Base-by-base conservation (phyloP, 2,113 vertebrate species). In the Prunella himalayana region DNA sequence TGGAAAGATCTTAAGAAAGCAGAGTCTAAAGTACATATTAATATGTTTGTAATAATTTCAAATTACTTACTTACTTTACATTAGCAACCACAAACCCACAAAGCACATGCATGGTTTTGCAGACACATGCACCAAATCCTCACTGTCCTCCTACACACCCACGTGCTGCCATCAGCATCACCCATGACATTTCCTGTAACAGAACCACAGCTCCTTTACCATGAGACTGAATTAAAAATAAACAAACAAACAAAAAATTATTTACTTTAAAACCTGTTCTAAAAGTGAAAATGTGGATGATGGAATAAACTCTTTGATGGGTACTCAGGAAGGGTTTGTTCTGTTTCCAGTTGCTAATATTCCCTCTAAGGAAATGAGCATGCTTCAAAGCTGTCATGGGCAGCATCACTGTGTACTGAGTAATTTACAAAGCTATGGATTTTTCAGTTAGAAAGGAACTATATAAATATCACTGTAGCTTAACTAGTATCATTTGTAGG, bases 61-160 rank as follows among this genome's bases (percentile, higher is more conserved):
- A 60, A 39, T 57, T 24, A 30, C 1, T 0, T 24, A 30, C 1
- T 0, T 18, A 13, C 9, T 85, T 15, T 20, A 44, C 22, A 11
- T 5, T 41, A 61, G 18, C 18, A 80, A 63, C 18, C 21, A 82
- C 47, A 54, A 82, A 12, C 39, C 33, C 44, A 17, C 3, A 42
- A 82, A 93, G 31, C 14, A 77, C 15, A 2, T 64, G 12, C 6
- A 7, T 50, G 28, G 11, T 31, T 30, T 45, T 83, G 57, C 45
- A 64, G 54, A 20, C 37, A 35, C 3, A 5, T 13, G 27, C 13
- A 30, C 30, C 66, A 23, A 23, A 3, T 39, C 23, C 41, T 78
- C 23, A 12, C 18, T 71, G 77, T 65, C 39, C 18, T 73, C 22
- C 69, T 39, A 13, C 45, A 39, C 13, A 57, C 10, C 4, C 31